Base-by-base conservation (phyloP, 2,888 invertebrate species). In the Eremobia ochroleuca region DNA sequence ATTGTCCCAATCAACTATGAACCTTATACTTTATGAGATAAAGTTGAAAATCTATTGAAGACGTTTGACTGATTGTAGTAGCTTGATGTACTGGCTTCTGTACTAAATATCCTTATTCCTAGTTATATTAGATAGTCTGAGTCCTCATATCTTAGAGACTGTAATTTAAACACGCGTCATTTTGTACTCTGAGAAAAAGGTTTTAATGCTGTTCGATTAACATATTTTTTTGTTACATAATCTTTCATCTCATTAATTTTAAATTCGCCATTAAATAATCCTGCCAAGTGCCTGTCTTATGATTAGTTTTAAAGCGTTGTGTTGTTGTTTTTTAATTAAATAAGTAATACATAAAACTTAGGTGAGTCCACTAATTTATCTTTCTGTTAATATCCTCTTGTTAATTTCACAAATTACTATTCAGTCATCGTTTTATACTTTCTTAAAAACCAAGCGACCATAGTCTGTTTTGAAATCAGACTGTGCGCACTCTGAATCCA, bases 281-380 rank as follows among this genome's bases (percentile, higher is more conserved):
- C 73, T 78, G 78, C 70, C 73, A 81, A 76, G 70, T 83, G 82
- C 85, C 78, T 76, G 66, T 84, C 72, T 76, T 78, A 75, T 84
- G 74, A 74, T 72, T 82, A 85, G 72, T 77, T 82, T 58, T 81
- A 76, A 18, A 46, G 6, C 18, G 34, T 73, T 61, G 43, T 73
- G 62, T 76, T 79, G 52, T 76, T 25, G 43, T 83, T 83, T 76
- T 34, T 65, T 49, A 68, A 71, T 66, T 52, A 81, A 85, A 76
- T 73, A 84, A 74, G 71, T 25, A 43, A 64, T 13, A 34, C 9
- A 3, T 37, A 34, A 43, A 75, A 52, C 6, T 34, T 58, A 3
- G 31, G n/a, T 21, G 43, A 31, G 21, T 72, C 4, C 40, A 65
- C 18, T 61, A 46, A 74, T 75, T 82, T 64, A 6, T 40, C 8